These are phyloP conservation scores for Dromiciops gliroides DNA, from an alignment of 2,113 vertebrate genomes.

Conservation along the genomic window DNA sequence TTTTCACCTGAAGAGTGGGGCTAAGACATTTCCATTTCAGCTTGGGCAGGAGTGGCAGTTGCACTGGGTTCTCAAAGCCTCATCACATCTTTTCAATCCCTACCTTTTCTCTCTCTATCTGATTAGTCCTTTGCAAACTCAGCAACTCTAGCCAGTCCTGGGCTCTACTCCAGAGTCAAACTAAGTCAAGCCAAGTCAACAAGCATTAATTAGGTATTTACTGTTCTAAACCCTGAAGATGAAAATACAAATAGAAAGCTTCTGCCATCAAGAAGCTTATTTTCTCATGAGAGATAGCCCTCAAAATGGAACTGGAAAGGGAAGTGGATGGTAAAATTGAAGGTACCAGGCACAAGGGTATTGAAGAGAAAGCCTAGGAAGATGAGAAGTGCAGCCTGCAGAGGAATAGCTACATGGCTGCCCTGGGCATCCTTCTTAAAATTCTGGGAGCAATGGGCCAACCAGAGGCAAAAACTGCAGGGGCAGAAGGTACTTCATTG, in stretches of 20 bases:
- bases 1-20: neutral
- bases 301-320: neutral
- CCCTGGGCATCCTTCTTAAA: neutral
- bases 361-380: neutral
- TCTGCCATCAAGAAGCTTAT: neutral
- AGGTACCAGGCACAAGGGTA: neutral
- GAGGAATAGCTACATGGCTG: neutral
- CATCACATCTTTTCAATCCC: neutral
- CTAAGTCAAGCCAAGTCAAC: neutral
- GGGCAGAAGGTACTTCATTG: neutral
- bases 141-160: neutral
- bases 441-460: neutral
- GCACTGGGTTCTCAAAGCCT: neutral
- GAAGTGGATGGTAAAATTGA: neutral
- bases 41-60: neutral
- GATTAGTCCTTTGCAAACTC: neutral
- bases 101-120: too few relatives aligned
- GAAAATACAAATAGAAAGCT: neutral
- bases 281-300: neutral
- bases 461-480: neutral
- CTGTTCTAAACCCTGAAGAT: neutral
- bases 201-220: neutral
- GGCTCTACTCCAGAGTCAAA: neutral
- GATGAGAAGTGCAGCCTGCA: neutral
- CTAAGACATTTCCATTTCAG: neutral